Base-by-base conservation (phyloP, 2,888 invertebrate species). In the Cacoxenus indagator region DNA sequence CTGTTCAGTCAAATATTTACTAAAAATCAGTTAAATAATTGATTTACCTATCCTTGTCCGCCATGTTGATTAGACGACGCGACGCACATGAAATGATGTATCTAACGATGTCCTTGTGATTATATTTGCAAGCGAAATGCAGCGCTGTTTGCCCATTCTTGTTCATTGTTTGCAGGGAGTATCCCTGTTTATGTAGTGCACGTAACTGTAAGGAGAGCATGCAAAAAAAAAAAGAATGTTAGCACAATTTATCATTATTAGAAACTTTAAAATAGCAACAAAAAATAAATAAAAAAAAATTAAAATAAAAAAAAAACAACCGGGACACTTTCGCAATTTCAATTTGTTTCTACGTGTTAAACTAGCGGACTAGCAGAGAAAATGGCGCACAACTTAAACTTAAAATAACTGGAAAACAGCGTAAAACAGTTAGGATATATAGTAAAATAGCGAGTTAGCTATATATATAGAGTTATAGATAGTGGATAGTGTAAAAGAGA, bases 61-160 rank as follows among this genome's bases (percentile, higher is more conserved):
- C 91, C 92, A 96, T 94, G 88, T 97, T 94, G 71, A 97, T 90
- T 71, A 96, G 92, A 57, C 93, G 91, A 66, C 93, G 91, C 9
- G 97, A 96, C 24, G 96, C 96, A 87, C 93, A 92, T 67, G 95
- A 93, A 72, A 97, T 92, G 75, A 97, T 91, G 87, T 95, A 97
- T 88, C 94, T 93, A 70, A 97, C 93, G 76, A 97, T 93, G 84
- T 96, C 95, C 86, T 94, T 95, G 89, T 96, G 94, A 61, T 97
- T 97, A 86, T 94, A 93, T 73, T 94, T 91, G 67, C 96, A 93
- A 43, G 96, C 96, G 79, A 96, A 92, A 89, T 98, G 98, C 75
- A 98, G 90, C 65, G 96, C 94, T 37, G 97, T 97, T 89, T 96
- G 96, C 17, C 97, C 97, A 75, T 90, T 91, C 66, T 92, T 90